Conservation (phyloP, 1,140 invertebrate species). For the Macrobrachium rosenbergii region DNA sequence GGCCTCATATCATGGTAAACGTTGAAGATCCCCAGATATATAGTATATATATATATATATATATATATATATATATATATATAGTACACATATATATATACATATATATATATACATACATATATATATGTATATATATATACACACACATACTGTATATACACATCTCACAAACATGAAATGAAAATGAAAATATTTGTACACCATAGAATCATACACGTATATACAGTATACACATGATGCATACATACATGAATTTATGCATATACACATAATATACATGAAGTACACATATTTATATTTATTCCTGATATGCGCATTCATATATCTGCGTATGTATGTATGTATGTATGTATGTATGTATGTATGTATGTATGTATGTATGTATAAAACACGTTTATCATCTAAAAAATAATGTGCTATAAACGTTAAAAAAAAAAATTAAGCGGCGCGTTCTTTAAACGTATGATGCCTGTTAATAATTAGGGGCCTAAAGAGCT, state of each 20-base stretch:
- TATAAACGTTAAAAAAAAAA: no score
- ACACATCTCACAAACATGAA: neutral
- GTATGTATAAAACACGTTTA: neutral
- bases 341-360: neutral
- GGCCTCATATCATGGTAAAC: no score
- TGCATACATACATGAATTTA: neutral
- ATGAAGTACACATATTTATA: neutral
- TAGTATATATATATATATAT: constrained; percentile 11
- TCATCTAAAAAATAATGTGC: neutral
- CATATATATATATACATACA: neutral
- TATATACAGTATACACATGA: neutral
- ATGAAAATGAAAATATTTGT: no score
- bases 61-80: constrained; percentile 29
- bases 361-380: neutral
- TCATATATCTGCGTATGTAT: neutral
- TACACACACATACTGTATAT: neutral
- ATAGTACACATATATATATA: no score
- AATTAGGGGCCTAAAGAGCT: no score
- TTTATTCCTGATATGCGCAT: neutral
- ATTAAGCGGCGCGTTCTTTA: no score
- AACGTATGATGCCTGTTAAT: no score
- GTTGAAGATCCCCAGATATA: neutral
- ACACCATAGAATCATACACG: no score
- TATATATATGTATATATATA: neutral
- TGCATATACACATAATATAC: neutral